A percentile compares a stretch with the other conserved stretches of the same genome.
These are phyloP conservation scores for Drosophila nikananu DNA, from an alignment of 1,140 invertebrate genomes.

Conservation along the genomic window DNA sequence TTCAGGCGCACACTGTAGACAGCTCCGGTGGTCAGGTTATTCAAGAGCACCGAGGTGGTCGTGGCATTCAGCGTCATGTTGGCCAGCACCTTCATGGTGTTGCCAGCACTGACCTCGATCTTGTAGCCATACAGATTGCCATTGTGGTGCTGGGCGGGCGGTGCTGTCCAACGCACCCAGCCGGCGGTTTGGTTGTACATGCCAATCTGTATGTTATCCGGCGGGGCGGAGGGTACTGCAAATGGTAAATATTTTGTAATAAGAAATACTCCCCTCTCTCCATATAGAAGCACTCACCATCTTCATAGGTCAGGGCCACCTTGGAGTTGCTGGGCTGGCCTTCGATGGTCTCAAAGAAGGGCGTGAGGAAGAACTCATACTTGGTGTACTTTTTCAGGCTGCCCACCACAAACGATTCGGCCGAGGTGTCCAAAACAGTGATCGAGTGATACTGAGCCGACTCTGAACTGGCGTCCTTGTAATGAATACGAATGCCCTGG, in stretches of 20 bases:
- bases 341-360: conserved; percentile 93
- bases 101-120: conserved; percentile 86
- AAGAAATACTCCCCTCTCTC: background rate
- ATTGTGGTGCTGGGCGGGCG: conserved; percentile 92
- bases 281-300: conserved; percentile 85
- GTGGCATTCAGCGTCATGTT: conserved; percentile 91
- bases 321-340: conserved; percentile 93
- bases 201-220: conserved; percentile 92
- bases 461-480: conserved; percentile 90
- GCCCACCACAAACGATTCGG: conserved; percentile 89
- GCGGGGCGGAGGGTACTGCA: conserved; percentile 92
- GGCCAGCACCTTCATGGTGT: conserved; percentile 87
- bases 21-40: conserved; percentile 90
- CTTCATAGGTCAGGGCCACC: conserved; percentile 89
- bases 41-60: conserved; percentile 89
- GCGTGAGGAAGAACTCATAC: conserved; percentile 96
- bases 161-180: conserved; percentile 92
- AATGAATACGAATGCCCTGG: conserved; percentile 96
- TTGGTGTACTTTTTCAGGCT: conserved; percentile 93
- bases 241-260: background rate
- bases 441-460: conserved; percentile 89
- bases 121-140: conserved; percentile 93
- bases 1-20: conserved; percentile 91
- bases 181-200: conserved; percentile 92
- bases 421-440: conserved; percentile 89